Evolutionary conservation across 23 tunicate species (phyloP).

Genomic region (Aplidium turbinatum): DNA sequence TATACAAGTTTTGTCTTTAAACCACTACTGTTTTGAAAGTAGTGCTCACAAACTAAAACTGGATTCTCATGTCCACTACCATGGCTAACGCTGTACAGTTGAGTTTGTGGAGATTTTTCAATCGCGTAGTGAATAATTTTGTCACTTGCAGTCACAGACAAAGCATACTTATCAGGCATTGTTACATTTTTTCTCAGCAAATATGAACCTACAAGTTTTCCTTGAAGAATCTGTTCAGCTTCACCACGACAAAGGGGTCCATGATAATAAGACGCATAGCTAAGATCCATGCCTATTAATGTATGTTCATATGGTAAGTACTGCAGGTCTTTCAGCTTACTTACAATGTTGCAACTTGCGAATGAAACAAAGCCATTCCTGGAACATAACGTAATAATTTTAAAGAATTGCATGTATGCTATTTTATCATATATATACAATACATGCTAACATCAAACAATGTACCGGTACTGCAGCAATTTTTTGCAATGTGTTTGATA

Average conservation of each 20-base stretch:
- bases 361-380: too few species aligned
- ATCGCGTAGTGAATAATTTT: slow-evolving; percentile 53
- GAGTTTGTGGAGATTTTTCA: slow-evolving; percentile 10
- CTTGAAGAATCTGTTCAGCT: slow-evolving; percentile 22
- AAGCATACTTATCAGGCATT: slow-evolving; percentile 39
- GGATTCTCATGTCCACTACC: slow-evolving; percentile 43
- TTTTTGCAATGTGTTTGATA: too few species aligned
- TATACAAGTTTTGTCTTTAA: slow-evolving; percentile 41
- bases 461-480: too few species aligned
- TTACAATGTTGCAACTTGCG: too few species aligned
- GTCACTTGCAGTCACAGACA: slow-evolving; percentile 33
- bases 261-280: slow-evolving; percentile 40
- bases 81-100: slow-evolving; percentile 36
- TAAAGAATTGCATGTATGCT: too few species aligned
- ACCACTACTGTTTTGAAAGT: slow-evolving; percentile 59
- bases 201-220: slow-evolving; percentile 51
- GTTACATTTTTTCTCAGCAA: slow-evolving; percentile 58
- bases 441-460: too few species aligned
- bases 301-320: too few species aligned
- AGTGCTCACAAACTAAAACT: slow-evolving; percentile 61
- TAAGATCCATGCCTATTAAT: slow-evolving; percentile 33
- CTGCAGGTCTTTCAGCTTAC: too few species aligned
- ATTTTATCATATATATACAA: too few species aligned
- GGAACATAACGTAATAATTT: too few species aligned
- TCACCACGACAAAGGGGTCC: slow-evolving; percentile 42